Evolutionary conservation across 2,888 invertebrate genomes (phyloP).

Genomic region (Eupithecia insigniata): DNA sequence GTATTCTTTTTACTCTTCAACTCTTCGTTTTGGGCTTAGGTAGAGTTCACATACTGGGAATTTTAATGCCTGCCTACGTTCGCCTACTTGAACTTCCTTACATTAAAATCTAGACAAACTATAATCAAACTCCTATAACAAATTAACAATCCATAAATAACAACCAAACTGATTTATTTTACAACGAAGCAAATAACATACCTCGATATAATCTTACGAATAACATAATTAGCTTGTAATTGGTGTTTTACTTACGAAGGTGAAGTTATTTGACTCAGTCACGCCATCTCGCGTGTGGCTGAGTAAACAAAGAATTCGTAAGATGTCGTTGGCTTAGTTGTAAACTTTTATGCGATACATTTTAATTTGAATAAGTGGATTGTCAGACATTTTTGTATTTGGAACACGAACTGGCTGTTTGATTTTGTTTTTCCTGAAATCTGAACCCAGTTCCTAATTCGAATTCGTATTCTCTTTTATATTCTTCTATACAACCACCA

Average conservation of each 20-base stretch:
- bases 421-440: neutral
- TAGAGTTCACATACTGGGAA: too few species aligned
- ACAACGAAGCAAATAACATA: constrained; percentile 24
- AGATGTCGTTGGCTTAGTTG: neutral
- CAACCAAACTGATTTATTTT: constrained; percentile 3
- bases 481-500: neutral
- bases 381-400: neutral
- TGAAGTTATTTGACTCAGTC: constrained; percentile 42
- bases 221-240: constrained; percentile 28
- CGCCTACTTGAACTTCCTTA: neutral
- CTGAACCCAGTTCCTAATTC: neutral
- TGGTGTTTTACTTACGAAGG: constrained; percentile 23
- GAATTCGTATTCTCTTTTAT: too few species aligned
- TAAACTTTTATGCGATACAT: constrained; percentile 24
- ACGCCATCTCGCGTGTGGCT: constrained; percentile 60
- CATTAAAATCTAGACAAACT: neutral
- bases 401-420: neutral
- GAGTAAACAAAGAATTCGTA: constrained; percentile 26
- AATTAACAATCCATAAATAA: constrained; percentile 9
- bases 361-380: constrained; percentile 12
- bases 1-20: too few species aligned
- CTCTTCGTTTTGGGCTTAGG: too few species aligned
- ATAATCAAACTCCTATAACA: neutral
- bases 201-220: constrained; percentile 30
- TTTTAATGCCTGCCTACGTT: neutral